A percentile compares a stretch with the other conserved stretches of the same genome.
Conservation (phyloP, 2,797 vertebrate species). For the Spizella passerina region DNA sequence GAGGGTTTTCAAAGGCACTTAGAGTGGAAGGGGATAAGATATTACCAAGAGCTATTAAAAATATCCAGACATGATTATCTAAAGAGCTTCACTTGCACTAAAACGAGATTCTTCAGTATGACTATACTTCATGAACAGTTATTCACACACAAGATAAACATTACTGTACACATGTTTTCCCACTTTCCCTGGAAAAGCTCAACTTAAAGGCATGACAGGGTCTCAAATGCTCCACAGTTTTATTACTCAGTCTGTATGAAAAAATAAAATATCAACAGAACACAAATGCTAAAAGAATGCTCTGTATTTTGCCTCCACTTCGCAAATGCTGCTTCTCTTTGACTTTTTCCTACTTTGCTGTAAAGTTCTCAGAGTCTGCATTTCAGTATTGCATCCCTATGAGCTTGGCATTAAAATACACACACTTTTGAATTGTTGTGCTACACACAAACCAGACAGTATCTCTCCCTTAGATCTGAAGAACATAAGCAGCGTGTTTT, state of each 20-base stretch:
- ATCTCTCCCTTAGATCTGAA: not conserved
- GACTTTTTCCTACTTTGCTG: not conserved
- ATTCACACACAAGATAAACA: slow-evolving; percentile 21
- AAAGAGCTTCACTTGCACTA: not conserved
- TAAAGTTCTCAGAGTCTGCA: not conserved
- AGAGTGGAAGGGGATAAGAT: slow-evolving; percentile 19
- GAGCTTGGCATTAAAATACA: not conserved
- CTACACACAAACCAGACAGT: not conserved
- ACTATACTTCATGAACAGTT: not conserved
- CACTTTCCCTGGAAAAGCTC: slow-evolving; percentile 7
- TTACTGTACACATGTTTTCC: slow-evolving; percentile 1
- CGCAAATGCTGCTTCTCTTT: not conserved
- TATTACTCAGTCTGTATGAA: not conserved
- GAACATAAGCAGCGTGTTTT: not conserved
- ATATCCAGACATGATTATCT: slow-evolving; percentile 20
- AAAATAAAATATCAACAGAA: not conserved
- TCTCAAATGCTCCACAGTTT: not conserved
- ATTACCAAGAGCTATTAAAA: slow-evolving; percentile 43
- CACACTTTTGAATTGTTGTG: not conserved
- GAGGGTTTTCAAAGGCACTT: slow-evolving; percentile 26
- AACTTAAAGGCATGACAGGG: not conserved
- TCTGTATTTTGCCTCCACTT: not conserved
- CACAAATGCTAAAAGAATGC: not conserved
- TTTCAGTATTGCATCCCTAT: not conserved
- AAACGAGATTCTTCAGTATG: not conserved